Evolutionary conservation across 2,113 vertebrate genomes (phyloP), one percentile per base, ranked within the genome.

Genomic region (Seriola rivoliana): DNA sequence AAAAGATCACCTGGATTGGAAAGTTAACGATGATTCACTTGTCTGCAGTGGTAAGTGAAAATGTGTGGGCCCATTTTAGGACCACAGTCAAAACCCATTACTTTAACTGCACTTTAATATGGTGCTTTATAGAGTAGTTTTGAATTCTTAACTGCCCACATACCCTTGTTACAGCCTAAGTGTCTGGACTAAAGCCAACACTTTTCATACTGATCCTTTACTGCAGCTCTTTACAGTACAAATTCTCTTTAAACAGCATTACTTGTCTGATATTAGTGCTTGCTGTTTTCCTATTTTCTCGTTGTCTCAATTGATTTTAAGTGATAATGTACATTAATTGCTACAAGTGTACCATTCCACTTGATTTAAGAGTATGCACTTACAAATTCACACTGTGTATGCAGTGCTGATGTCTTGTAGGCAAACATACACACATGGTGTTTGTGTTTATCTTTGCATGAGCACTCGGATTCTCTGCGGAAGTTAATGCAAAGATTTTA

Each of bases 41-140:
- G 60, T 73, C 58, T 73, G 64, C 29, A 62, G 58, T 76, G 90
- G 93, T 94, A 87, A 92, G 93, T 90, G 71, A 86, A 69, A 89
- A 40, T 36, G 48, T 57, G 46, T 38, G 25, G 48, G 67, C 66
- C 57, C 71, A 42, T 84, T 82, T 89, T 64, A 67, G 70, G 48
- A 63, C 75, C 55, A 36, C 76, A 78, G 74, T 85, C 54, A 85
- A 85, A 89, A 68, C 32, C 81, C 71, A 79, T 88, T 90, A 82
- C 52, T 85, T 89, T 88, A 71, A 88, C 82, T 78, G 85, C 81
- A 25, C 57, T 85, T 85, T 87, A 77, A 89, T 84, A 55, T 58
- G 69, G 44, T 72, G 48, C 75, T 87, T 78, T 79, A 80, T 46
- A 8, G 82, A 84, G 62, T 46, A 74, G 81, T 88, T 88, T 81